These are phyloP conservation scores for Dipodomys ordii DNA, from an alignment of 2,113 vertebrate genomes.

Conservation along the genomic window DNA sequence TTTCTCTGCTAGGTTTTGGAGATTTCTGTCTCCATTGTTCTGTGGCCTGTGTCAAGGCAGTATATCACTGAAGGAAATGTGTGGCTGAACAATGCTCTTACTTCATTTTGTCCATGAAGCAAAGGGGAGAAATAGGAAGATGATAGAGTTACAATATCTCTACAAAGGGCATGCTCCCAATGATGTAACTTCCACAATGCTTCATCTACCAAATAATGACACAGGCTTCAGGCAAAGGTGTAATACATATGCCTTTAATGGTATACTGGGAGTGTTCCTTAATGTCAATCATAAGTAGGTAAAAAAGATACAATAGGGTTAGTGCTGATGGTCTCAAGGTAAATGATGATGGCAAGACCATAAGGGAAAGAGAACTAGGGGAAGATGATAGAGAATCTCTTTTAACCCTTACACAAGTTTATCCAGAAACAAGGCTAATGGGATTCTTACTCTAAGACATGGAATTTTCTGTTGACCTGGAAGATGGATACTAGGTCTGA, in stretches of 20 bases:
- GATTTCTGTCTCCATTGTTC: background rate
- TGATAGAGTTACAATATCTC: too few species aligned
- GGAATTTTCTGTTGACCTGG: background rate
- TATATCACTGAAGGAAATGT: background rate
- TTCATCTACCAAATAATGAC: background rate
- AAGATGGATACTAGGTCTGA: background rate
- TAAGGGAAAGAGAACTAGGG: background rate
- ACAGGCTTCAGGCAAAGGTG: background rate
- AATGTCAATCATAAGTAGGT: background rate
- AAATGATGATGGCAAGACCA: background rate
- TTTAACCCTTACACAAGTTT: background rate
- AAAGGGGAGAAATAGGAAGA: background rate
- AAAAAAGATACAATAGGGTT: background rate
- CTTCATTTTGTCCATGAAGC: background rate
- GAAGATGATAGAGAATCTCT: background rate
- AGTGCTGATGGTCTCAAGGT: background rate
- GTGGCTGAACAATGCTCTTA: background rate
- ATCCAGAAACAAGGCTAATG: background rate
- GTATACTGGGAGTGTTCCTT: background rate
- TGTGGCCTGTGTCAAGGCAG: background rate
- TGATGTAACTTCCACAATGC: background rate
- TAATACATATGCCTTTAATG: background rate
- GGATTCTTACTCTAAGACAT: background rate
- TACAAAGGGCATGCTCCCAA: too few species aligned
- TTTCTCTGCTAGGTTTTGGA: too few species aligned